Conservation (phyloP, 30 jellyfish, hydroid and myxozoan genomes). For the Rhopilema esculentum region DNA sequence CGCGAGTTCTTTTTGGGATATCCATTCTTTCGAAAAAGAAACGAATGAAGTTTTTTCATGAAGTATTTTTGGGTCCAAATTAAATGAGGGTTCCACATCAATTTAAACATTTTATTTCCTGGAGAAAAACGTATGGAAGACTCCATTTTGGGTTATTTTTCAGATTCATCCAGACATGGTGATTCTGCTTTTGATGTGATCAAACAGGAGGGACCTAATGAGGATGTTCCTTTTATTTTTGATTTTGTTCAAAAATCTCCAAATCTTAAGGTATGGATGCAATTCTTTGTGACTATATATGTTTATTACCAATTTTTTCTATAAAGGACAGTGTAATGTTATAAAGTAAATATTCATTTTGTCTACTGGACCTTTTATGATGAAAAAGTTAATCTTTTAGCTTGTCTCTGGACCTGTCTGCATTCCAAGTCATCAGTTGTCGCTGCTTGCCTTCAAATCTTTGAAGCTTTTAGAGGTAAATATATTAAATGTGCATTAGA, state of each 20-base stretch:
- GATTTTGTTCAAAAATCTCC: slow-evolving; percentile 83
- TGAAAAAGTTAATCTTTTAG: no score
- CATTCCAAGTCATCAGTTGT: slow-evolving; percentile 69
- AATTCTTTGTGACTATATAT: no score
- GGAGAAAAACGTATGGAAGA: neutral
- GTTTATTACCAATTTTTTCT: no score
- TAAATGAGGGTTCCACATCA: no score
- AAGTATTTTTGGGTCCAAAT: no score
- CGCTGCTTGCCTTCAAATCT: slow-evolving; percentile 67
- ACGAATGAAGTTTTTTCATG: no score
- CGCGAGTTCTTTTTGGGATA: no score
- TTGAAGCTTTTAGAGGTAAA: slow-evolving; percentile 77
- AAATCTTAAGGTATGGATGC: slow-evolving; percentile 61
- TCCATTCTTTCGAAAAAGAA: no score
- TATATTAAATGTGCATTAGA: neutral
- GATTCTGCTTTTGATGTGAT: slow-evolving; percentile 67
- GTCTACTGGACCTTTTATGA: no score
- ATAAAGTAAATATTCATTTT: neutral
- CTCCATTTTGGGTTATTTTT: neutral
- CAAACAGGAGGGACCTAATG: slow-evolving; percentile 13
- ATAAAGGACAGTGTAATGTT: neutral
- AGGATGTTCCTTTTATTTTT: slow-evolving; percentile 60
- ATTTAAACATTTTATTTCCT: neutral
- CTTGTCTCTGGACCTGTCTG: slow-evolving; percentile 77
- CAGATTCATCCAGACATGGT: neutral